Base-by-base conservation (phyloP, 2,113 vertebrate species). In the Caranx melampygus region DNA sequence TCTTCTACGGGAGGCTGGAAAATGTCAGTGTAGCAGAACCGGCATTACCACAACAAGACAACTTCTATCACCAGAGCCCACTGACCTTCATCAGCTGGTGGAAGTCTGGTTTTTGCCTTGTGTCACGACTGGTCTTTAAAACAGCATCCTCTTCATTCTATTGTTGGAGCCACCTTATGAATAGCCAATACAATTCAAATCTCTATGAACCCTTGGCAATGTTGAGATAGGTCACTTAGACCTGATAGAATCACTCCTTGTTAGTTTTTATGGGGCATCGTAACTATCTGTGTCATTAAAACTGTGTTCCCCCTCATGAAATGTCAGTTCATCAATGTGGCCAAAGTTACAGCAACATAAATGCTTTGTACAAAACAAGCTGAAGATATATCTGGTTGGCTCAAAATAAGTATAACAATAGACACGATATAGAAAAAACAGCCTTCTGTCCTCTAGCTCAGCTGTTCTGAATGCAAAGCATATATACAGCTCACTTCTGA, bases 21-120 rank as follows among this genome's bases (percentile, higher is more conserved):
- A 85, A 84, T 84, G 76, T 88, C 87, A 84, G 34, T 10, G 75
- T 71, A 82, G 75, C 78, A 68, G 82, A 85, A 79, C 70, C 6
- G 40, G 62, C 31, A 75, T 64, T 57, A 78, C 70, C 55, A 54
- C 63, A 51, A 65, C 71, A 45, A 47, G 72, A 67, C 63, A 73
- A 65, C 64, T 62, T 75, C 60, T 58, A 60, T 75, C 74, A 79
- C 34, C 59, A 49, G 77, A 55, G 37, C 52, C 31, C 8, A 44
- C 51, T 81, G 54, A 81, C 62, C 64, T 37, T 58, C 60, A 67
- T 66, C 31, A 64, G n/a, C 21, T 21, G 18, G 31, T 57, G 47
- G 15, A 58, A 68, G 14, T 51, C 54, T 45, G 21, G 59, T 69
- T 78, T 63, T 62, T 61, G 20, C 33, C n/a, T 66, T 66, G 52